Percentiles rank a stretch among this genome's conserved stretches.
phyloP scores from a whole-genome alignment of 2,888 invertebrate species.

The Argynnis bischoffii region DNA sequence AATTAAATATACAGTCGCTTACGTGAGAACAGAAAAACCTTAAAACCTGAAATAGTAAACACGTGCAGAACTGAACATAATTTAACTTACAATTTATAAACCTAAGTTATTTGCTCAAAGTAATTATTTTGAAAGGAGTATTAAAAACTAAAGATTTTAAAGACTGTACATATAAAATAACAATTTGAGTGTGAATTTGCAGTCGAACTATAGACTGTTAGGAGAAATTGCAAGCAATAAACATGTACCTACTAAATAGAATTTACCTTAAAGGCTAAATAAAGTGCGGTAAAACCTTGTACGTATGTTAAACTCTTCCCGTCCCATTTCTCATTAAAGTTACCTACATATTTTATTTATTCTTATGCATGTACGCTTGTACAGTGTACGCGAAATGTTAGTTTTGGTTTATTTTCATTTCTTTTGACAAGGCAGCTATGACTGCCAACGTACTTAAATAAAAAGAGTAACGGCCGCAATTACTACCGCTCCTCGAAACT shows the following conservation, averaged over 20 bases:
- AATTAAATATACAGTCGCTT: too few relatives aligned
- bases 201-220: neutral
- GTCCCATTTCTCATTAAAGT: conserved; percentile 11
- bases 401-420: conserved; percentile 21
- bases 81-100: too few relatives aligned
- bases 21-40: too few relatives aligned
- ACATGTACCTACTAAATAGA: conserved; percentile 3
- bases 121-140: too few relatives aligned
- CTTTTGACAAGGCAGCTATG: conserved; percentile 22
- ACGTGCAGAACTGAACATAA: too few relatives aligned
- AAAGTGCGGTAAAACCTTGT: conserved; percentile 2
- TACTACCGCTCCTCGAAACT: conserved; percentile 22
- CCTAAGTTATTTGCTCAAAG: too few relatives aligned
- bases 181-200: too few relatives aligned
- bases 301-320: conserved; percentile 12
- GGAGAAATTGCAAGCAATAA: neutral
- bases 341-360: conserved; percentile 17
- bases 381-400: conserved; percentile 12
- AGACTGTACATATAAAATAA: too few relatives aligned
- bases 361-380: conserved; percentile 2
- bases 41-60: too few relatives aligned
- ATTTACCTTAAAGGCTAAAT: neutral
- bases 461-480: conserved; percentile 26
- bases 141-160: too few relatives aligned
- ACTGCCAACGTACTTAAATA: conserved; percentile 24